Conservation (phyloP, 1,140 invertebrate genomes). For the Zelostemma sp. region DNA sequence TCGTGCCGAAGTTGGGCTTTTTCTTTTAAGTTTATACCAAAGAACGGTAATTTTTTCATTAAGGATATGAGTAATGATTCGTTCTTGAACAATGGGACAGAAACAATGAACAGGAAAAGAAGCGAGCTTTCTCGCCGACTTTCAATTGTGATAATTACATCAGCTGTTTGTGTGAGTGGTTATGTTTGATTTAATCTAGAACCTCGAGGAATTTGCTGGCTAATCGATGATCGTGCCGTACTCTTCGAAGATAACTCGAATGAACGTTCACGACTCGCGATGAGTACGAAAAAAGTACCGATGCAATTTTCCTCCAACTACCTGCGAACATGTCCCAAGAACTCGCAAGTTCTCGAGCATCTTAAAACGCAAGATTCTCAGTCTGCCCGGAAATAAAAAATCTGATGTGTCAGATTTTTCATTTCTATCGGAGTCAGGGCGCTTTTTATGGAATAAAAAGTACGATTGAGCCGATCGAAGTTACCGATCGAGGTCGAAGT, state of each 20-base stretch:
- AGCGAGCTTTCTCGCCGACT: constrained; percentile 4
- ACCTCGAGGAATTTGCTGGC: neutral
- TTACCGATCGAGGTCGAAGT: constrained; percentile 60
- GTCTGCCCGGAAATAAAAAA: too few relatives aligned
- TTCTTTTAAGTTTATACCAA: too few relatives aligned
- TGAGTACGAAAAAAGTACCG: too few relatives aligned
- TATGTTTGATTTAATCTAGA: constrained; percentile 6
- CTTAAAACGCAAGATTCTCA: too few relatives aligned
- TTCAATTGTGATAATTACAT: constrained; percentile 13
- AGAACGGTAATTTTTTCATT: neutral
- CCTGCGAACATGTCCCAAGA: too few relatives aligned
- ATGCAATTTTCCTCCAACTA: too few relatives aligned
- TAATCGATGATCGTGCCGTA: constrained; percentile 3
- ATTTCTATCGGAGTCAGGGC: too few relatives aligned
- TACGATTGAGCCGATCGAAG: constrained; percentile 40
- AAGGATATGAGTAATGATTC: constrained; percentile 1
- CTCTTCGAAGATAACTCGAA: neutral
- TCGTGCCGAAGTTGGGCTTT: too few relatives aligned
- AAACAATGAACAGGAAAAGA: neutral
- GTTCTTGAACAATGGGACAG: neutral
- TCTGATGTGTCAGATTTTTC: too few relatives aligned
- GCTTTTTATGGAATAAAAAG: constrained; percentile 7
- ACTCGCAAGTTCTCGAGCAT: too few relatives aligned
- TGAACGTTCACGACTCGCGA: constrained; percentile 2
- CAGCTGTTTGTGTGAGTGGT: constrained; percentile 6